These are phyloP conservation scores for Camponotus pennsylvanicus DNA, from an alignment of 1,140 invertebrate genomes.

Conservation along the genomic window DNA sequence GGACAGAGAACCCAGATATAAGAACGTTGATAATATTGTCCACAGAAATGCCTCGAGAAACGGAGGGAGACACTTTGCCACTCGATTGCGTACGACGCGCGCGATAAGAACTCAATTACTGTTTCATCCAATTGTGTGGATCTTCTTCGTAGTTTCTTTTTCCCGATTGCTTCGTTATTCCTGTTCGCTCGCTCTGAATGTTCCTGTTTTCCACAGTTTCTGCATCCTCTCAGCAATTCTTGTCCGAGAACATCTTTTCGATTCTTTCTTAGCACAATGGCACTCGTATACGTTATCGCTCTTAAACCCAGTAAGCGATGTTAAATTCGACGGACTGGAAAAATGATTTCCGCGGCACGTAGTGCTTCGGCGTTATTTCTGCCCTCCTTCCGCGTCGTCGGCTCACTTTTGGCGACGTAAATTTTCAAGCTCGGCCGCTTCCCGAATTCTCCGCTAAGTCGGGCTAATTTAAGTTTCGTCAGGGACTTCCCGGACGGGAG, in stretches of 20 bases:
- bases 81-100: slow-evolving; percentile 67
- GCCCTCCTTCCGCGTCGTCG: slow-evolving; percentile 51
- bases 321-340: slow-evolving; percentile 53
- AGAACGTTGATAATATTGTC: slow-evolving; percentile 21
- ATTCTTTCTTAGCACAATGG: background rate
- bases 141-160: slow-evolving; percentile 30
- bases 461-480: slow-evolving; percentile 61
- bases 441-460: slow-evolving; percentile 56
- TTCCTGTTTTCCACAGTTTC: slow-evolving; percentile 22
- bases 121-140: slow-evolving; percentile 70
- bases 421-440: slow-evolving; percentile 58
- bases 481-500: slow-evolving; percentile 51
- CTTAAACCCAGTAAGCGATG: slow-evolving; percentile 4
- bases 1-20: background rate
- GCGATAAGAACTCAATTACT: slow-evolving; percentile 76
- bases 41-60: slow-evolving; percentile 17
- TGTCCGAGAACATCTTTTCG: background rate
- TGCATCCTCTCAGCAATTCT: background rate
- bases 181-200: background rate
- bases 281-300: background rate
- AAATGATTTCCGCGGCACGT: slow-evolving; percentile 55
- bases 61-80: slow-evolving; percentile 63
- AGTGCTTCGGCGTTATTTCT: slow-evolving; percentile 43
- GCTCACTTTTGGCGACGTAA: slow-evolving; percentile 54
- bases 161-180: slow-evolving; percentile 22